These are phyloP conservation scores for Buathra laborator DNA, from an alignment of 2,888 invertebrate genomes.

Conservation along the genomic window DNA sequence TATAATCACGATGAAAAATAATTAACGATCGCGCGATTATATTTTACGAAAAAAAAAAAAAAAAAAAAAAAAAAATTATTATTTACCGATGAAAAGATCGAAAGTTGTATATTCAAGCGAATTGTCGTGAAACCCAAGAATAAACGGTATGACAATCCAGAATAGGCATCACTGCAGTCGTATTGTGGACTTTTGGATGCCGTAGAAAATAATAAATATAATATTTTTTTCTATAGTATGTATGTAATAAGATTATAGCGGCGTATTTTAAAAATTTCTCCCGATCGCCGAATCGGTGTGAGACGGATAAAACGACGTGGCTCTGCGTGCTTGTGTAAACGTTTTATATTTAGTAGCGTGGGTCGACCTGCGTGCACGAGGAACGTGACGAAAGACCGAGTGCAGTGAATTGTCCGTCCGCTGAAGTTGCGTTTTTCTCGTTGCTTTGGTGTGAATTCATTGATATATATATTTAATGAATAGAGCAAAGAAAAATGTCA, in stretches of 20 bases:
- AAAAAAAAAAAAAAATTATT: neutral
- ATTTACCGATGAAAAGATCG: slow-evolving; percentile 30
- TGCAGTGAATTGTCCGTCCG: slow-evolving; percentile 70
- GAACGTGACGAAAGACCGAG: slow-evolving; percentile 70
- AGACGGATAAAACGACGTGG: slow-evolving; percentile 51
- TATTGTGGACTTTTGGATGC: slow-evolving; percentile 86
- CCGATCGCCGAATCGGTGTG: slow-evolving; percentile 39
- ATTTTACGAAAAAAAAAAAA: slow-evolving; percentile 3
- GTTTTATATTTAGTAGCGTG: slow-evolving; percentile 57
- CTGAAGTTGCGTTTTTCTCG: slow-evolving; percentile 54
- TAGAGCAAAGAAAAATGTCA: slow-evolving; percentile 17
- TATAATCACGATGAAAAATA: slow-evolving; percentile 12
- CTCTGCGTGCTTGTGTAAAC: slow-evolving; percentile 55
- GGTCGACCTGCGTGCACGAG: slow-evolving; percentile 71
- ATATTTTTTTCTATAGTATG: slow-evolving; percentile 38
- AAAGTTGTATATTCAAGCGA: slow-evolving; percentile 37
- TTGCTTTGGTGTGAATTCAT: slow-evolving; percentile 49
- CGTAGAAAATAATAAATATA: slow-evolving; percentile 75
- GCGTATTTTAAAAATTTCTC: slow-evolving; percentile 43
- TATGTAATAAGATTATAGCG: slow-evolving; percentile 34
- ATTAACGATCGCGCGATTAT: slow-evolving; percentile 10
- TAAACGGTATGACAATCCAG: slow-evolving; percentile 81
- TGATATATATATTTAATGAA: slow-evolving; percentile 42
- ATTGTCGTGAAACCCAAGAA: slow-evolving; percentile 53
- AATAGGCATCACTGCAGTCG: slow-evolving; percentile 86